Evolutionary conservation across 2,888 invertebrate species (phyloP).

Genomic region (Graphium colonna): DNA sequence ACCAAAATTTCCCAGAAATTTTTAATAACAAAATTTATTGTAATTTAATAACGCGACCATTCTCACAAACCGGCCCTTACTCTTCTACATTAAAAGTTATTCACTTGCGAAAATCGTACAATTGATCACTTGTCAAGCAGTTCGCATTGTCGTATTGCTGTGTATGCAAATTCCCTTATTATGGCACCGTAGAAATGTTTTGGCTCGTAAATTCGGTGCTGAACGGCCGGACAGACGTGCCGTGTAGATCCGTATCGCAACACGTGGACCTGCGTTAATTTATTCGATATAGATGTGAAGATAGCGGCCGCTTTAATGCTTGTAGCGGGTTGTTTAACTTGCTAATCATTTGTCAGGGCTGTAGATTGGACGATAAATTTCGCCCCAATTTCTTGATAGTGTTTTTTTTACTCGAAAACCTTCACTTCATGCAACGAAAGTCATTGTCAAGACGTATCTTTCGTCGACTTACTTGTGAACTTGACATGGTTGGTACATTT

Average conservation of each 20-base stretch:
- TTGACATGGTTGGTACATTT: too few species aligned
- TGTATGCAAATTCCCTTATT: slow-evolving; percentile 47
- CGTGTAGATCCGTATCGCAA: slow-evolving; percentile 53
- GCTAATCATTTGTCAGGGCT: slow-evolving; percentile 62
- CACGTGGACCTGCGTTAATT: slow-evolving; percentile 52
- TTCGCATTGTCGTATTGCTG: slow-evolving; percentile 42
- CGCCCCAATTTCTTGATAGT: slow-evolving; percentile 39
- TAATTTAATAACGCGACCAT: slow-evolving; percentile 68
- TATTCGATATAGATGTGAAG: slow-evolving; percentile 42
- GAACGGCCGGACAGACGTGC: slow-evolving; percentile 27
- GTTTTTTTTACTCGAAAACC: slow-evolving; percentile 7
- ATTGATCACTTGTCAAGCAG: slow-evolving; percentile 71
- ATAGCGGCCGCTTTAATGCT: slow-evolving; percentile 41
- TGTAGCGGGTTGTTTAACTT: slow-evolving; percentile 69
- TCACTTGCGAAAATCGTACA: slow-evolving; percentile 62
- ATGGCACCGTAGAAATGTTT: slow-evolving; percentile 37
- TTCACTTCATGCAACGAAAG: not conserved
- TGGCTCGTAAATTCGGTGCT: slow-evolving; percentile 42
- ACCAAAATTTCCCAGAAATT: slow-evolving; percentile 1
- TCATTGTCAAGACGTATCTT: too few species aligned
- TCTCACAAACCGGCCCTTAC: slow-evolving; percentile 39
- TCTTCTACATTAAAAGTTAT: slow-evolving; percentile 45
- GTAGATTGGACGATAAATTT: slow-evolving; percentile 60
- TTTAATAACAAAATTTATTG: slow-evolving; percentile 50
- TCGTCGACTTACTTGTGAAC: too few species aligned